Percentiles rank a stretch among this genome's conserved stretches.
Conservation (phyloP, 2,888 invertebrate species). For the Sphinx pinastri region DNA sequence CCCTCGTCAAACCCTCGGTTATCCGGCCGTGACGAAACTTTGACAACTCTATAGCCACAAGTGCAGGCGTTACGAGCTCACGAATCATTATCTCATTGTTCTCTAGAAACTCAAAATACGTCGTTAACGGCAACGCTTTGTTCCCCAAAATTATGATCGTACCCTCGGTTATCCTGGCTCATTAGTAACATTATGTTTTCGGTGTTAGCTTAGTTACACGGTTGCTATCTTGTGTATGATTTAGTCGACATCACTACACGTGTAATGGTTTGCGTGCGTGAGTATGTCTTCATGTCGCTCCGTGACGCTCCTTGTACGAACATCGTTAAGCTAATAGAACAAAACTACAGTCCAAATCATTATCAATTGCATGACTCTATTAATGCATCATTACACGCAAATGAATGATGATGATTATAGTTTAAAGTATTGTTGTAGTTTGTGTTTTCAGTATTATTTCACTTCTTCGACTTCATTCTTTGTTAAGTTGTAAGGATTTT, state of each 20-base stretch:
- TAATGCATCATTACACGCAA: too few relatives aligned
- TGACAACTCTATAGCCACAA: constrained; percentile 63
- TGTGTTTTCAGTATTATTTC: too few relatives aligned
- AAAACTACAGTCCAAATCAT: neutral
- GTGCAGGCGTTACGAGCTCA: constrained; percentile 66
- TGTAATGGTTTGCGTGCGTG: constrained; percentile 10
- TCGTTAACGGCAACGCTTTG: constrained; percentile 69
- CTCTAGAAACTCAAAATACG: constrained; percentile 63
- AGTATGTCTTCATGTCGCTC: neutral
- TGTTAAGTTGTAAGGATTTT: too few relatives aligned
- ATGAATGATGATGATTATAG: too few relatives aligned
- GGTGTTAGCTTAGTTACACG: constrained; percentile 60
- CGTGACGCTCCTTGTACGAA: neutral
- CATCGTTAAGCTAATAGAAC: neutral
- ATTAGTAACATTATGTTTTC: constrained; percentile 72
- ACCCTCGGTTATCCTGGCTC: constrained; percentile 67
- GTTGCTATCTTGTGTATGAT: constrained; percentile 49
- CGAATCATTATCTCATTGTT: constrained; percentile 79
- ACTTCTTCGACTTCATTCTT: too few relatives aligned
- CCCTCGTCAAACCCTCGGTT: constrained; percentile 60
- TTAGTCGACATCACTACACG: constrained; percentile 40
- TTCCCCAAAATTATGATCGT: constrained; percentile 74
- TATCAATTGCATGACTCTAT: too few relatives aligned
- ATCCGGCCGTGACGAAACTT: constrained; percentile 57
- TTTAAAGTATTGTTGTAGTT: too few relatives aligned